Percentiles rank a stretch among this genome's conserved stretches.
These are phyloP conservation scores for Apaloderma vittatum DNA, from an alignment of 2,113 vertebrate genomes.

Conservation along the genomic window DNA sequence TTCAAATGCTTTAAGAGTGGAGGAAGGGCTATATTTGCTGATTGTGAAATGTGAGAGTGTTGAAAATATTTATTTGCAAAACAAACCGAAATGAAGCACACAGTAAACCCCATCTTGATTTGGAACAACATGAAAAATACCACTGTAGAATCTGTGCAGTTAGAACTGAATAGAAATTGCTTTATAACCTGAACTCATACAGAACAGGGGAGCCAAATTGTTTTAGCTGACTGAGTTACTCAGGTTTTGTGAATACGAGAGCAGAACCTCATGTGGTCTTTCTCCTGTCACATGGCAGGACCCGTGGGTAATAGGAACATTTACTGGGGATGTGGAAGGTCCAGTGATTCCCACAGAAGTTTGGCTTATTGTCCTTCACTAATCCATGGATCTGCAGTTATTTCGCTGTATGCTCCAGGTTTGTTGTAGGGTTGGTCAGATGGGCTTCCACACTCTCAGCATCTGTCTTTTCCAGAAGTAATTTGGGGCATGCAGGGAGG, in stretches of 20 bases:
- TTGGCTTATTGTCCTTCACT: neutral
- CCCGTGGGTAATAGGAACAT: neutral
- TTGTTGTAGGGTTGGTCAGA: neutral
- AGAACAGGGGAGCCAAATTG: neutral
- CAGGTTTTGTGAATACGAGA: neutral
- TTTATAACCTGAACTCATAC: constrained; percentile 5
- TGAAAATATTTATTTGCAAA: constrained; percentile 2
- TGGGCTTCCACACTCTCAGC: neutral
- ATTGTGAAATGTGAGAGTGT: neutral
- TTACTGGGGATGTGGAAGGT: neutral
- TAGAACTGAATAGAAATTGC: constrained; percentile 20
- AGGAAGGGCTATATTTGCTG: neutral
- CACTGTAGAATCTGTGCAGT: neutral
- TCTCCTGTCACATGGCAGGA: neutral
- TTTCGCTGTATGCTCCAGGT: neutral
- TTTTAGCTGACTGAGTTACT: constrained; percentile 27
- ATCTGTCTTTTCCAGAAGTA: constrained; percentile 29
- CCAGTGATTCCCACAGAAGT: neutral
- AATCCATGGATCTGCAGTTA: constrained; percentile 2
- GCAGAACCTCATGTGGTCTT: constrained; percentile 24
- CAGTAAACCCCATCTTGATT: neutral
- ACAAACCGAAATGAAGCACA: neutral
- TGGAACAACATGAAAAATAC: neutral
- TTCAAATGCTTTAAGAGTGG: neutral
- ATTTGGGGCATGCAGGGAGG: neutral